phyloP scores from a whole-genome alignment of 2,888 invertebrate genomes.

The Andricus curvator region DNA sequence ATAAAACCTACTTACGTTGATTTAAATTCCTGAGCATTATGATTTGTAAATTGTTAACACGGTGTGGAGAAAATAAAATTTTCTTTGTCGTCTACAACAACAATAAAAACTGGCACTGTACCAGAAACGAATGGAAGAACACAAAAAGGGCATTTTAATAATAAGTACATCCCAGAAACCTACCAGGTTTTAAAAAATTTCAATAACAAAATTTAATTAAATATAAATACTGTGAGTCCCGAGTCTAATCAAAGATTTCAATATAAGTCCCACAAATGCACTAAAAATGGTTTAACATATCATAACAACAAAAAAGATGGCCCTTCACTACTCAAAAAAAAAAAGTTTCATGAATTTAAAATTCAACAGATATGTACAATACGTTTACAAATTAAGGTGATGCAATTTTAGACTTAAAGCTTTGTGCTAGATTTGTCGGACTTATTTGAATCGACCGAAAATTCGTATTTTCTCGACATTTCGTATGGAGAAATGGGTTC shows the following conservation, averaged over 20 bases:
- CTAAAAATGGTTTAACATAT: no score
- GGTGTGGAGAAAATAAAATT: background rate
- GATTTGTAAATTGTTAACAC: background rate
- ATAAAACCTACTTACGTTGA: background rate
- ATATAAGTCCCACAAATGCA: background rate
- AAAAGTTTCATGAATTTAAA: background rate
- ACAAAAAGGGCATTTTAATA: background rate
- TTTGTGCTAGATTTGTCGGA: constrained; percentile 10
- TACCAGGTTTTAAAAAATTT: background rate
- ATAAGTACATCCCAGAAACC: background rate
- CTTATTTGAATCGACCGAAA: background rate
- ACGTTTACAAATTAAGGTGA: background rate
- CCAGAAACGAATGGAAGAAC: background rate
- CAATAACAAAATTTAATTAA: background rate
- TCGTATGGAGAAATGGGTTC: background rate
- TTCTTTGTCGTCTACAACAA: background rate
- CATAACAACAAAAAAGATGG: background rate
- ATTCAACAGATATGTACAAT: background rate
- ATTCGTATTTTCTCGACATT: constrained; percentile 7
- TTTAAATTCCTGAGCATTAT: background rate
- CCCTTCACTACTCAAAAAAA: background rate
- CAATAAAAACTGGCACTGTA: background rate
- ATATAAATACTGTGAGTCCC: background rate
- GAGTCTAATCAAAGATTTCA: background rate
- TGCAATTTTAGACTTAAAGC: background rate